Conservation (phyloP, 2,797 vertebrate genomes). For the Rhabdophis nuchalis region DNA sequence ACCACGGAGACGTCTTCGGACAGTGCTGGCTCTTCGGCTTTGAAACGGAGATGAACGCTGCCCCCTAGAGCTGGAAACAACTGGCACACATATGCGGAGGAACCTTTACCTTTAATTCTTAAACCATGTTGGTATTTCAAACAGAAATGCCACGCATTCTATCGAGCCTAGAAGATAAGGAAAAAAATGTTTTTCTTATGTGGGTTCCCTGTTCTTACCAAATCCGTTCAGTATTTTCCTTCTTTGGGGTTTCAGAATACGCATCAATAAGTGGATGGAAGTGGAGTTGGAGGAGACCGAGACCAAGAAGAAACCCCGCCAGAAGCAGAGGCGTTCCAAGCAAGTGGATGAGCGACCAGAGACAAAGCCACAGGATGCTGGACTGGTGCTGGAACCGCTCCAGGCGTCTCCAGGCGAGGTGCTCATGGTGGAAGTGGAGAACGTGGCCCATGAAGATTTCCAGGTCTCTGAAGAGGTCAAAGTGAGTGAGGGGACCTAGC, state of each 20-base stretch:
- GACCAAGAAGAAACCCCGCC: constrained; percentile 68
- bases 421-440: constrained; percentile 96
- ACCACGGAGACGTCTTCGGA: no score
- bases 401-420: constrained; percentile 66
- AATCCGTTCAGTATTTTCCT: background rate
- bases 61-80: no score
- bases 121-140: background rate
- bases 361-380: constrained; percentile 58
- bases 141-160: background rate
- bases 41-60: no score
- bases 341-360: constrained; percentile 69
- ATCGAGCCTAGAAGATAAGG: background rate
- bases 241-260: constrained; percentile 73
- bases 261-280: constrained; percentile 82
- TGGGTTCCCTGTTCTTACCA: background rate
- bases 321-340: constrained; percentile 74
- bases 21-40: no score
- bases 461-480: constrained; percentile 95
- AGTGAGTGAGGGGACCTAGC: constrained; percentile 63
- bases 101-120: background rate
- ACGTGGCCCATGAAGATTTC: constrained; percentile 90
- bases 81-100: no score
- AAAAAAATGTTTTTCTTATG: background rate
- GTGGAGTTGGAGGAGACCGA: constrained; percentile 79
- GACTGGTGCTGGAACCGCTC: constrained; percentile 68